Percentiles rank a stretch among this genome's conserved stretches.
phyloP scores from a whole-genome alignment of 2,797 vertebrate genomes.

The Austrolebias charrua region DNA sequence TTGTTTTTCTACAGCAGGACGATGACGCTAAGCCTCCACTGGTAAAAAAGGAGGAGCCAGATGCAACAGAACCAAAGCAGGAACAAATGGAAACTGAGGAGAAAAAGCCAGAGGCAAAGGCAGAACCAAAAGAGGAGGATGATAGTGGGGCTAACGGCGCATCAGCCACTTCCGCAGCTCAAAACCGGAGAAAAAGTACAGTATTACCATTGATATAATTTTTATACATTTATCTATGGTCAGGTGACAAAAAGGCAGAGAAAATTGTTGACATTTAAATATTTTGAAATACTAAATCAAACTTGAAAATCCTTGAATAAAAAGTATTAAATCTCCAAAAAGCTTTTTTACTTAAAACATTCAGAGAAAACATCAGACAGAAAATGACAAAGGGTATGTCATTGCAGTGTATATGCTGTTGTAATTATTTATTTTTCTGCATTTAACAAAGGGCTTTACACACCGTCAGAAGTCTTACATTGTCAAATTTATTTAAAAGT shows the following conservation, averaged over 20 bases:
- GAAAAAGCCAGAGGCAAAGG: constrained; percentile 88
- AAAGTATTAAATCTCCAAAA: background rate
- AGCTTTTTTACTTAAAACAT: background rate
- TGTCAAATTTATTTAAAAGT: background rate
- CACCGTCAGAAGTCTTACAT: too few species aligned
- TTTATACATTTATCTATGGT: background rate
- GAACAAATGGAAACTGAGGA: constrained; percentile 94
- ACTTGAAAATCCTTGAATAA: background rate
- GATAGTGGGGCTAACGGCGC: constrained; percentile 81
- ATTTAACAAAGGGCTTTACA: too few species aligned
- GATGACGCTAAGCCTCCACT: constrained; percentile 72
- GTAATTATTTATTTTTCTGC: too few species aligned
- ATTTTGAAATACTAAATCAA: background rate
- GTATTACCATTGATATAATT: constrained; percentile 59
- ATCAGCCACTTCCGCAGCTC: constrained; percentile 81
- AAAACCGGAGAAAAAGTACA: constrained; percentile 95
- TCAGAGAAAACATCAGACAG: background rate
- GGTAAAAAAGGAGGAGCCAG: constrained; percentile 87
- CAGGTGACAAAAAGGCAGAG: background rate
- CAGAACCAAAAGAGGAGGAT: constrained; percentile 91
- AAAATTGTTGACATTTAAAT: background rate
- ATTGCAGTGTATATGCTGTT: too few species aligned
- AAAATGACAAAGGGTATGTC: too few species aligned
- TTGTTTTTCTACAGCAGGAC: constrained; percentile 42
- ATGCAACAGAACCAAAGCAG: constrained; percentile 81